phyloP scores from a whole-genome alignment of 2,888 invertebrate genomes.

The Oasisia sp. region DNA sequence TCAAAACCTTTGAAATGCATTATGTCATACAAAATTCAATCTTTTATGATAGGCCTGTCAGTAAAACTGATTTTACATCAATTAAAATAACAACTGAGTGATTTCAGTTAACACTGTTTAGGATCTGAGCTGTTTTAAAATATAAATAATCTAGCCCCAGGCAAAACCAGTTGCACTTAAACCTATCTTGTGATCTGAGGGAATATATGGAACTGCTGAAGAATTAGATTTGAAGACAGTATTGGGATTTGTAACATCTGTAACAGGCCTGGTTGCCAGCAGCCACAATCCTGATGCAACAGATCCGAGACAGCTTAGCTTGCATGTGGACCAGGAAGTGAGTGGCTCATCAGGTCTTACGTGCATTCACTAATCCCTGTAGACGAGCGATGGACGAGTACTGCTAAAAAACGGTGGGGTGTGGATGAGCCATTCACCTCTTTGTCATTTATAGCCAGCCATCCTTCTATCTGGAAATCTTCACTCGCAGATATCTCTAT shows the following conservation, averaged over 20 bases:
- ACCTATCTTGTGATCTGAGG: no score
- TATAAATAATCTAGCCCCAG: not conserved
- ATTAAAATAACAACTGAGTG: not conserved
- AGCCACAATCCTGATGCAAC: not conserved
- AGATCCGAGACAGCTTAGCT: not conserved
- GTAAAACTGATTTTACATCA: not conserved
- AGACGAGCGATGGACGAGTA: not conserved
- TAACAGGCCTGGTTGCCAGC: not conserved
- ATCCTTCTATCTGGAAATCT: not conserved
- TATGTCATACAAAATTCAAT: not conserved
- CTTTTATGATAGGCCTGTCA: not conserved
- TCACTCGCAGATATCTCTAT: no score
- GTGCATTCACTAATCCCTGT: not conserved
- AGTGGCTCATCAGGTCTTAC: not conserved
- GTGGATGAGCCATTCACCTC: not conserved
- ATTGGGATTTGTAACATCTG: not conserved
- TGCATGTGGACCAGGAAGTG: not conserved
- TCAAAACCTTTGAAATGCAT: not conserved
- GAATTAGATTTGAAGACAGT: not conserved
- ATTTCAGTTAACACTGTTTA: not conserved
- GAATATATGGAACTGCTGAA: no score
- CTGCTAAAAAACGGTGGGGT: not conserved
- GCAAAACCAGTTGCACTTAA: no score
- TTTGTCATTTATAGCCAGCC: not conserved
- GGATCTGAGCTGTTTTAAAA: not conserved